Evolutionary conservation across 2,888 invertebrate species (phyloP).

Genomic region (Lampropteryx suffumata): DNA sequence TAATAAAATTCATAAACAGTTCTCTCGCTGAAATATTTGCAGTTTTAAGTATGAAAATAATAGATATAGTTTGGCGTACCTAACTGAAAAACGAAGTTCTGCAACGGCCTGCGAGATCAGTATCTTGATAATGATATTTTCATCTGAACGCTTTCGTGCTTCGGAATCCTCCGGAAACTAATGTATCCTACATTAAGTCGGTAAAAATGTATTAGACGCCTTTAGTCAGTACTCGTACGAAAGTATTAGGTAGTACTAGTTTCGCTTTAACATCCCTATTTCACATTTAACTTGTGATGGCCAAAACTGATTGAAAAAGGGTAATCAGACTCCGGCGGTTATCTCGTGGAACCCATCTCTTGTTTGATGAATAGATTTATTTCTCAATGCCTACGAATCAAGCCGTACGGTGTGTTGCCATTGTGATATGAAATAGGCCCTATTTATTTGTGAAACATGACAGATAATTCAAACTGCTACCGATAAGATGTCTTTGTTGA

Average conservation of each 20-base stretch:
- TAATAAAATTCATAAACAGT: too few relatives aligned
- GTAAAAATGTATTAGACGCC: too few relatives aligned
- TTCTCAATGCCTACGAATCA: conserved; percentile 65
- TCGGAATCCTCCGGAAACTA: too few relatives aligned
- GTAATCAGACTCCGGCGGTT: conserved; percentile 69
- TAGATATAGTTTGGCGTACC: too few relatives aligned
- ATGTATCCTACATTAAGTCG: too few relatives aligned
- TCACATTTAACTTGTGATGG: conserved; percentile 33
- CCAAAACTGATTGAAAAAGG: conserved; percentile 65
- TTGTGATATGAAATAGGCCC: conserved; percentile 74
- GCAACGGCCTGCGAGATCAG: too few relatives aligned
- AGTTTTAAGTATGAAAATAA: too few relatives aligned
- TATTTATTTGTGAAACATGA: conserved; percentile 79
- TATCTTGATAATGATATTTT: too few relatives aligned
- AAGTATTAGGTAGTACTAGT: not conserved
- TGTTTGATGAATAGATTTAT: conserved; percentile 75
- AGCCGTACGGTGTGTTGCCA: conserved; percentile 59
- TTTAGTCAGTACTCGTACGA: too few relatives aligned
- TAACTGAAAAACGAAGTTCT: too few relatives aligned
- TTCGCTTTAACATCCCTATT: conserved; percentile 15
- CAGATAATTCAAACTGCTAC: conserved; percentile 75
- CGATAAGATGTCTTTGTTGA: conserved; percentile 75
- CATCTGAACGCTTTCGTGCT: too few relatives aligned
- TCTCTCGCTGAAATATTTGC: too few relatives aligned
- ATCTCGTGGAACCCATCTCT: conserved; percentile 72